Evolutionary conservation across 2,113 vertebrate species (phyloP).

Genomic region (Gopherus evgoodei): DNA sequence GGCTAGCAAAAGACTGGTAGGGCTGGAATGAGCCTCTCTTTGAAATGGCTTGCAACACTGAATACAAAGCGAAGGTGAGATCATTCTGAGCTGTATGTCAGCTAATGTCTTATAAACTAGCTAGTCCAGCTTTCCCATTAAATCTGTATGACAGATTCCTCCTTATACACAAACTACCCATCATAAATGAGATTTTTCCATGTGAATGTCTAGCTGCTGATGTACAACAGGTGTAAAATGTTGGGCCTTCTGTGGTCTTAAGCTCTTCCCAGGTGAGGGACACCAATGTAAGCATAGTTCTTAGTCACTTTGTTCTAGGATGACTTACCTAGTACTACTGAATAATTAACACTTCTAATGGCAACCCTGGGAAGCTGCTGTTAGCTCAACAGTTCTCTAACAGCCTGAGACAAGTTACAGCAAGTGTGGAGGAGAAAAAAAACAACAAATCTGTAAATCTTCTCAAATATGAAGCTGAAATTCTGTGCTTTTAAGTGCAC

Average conservation of each 20-base stretch:
- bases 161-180: neutral
- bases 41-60: no score
- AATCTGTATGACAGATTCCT: neutral
- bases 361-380: conserved; percentile 52
- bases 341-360: conserved; percentile 44
- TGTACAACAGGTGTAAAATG: accelerated
- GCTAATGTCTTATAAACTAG: conserved; percentile 23
- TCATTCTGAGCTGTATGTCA: neutral
- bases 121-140: conserved; percentile 17
- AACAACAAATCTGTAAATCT: conserved; percentile 64
- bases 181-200: neutral
- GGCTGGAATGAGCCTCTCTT: neutral
- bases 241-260: neutral
- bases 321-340: neutral
- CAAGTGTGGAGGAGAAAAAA: conserved; percentile 12
- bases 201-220: accelerated
- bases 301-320: neutral
- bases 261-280: neutral
- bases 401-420: conserved; percentile 57
- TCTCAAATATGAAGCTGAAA: neutral
- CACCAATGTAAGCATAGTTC: neutral
- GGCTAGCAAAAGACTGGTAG: neutral
- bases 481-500: conserved; percentile 31
- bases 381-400: conserved; percentile 60
- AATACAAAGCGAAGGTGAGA: neutral